Evolutionary conservation across 2,888 invertebrate species (phyloP), one percentile per base, ranked within the genome.

Genomic region (Neoascia interrupta): DNA sequence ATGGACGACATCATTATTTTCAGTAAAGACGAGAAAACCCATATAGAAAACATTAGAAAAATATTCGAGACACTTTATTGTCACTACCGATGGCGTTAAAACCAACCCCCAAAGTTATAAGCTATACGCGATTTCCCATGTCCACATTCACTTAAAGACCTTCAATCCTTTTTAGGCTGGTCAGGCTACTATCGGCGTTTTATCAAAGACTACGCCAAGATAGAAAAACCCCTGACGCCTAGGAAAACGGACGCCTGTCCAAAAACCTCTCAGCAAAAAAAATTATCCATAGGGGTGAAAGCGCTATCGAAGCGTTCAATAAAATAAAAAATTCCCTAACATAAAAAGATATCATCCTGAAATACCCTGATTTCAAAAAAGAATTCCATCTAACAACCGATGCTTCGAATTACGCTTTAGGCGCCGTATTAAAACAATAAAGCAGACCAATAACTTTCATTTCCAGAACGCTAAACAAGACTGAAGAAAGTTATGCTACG

Each of bases 361-460:
- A 72, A 1, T 61, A 61, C 23, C 80, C 75, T 6, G 63, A 80
- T 26, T 81, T 68, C 21, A 39, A 41, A 1, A 80, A 66, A 47
- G 53, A 63, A n/a, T 72, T 81, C 39, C 34, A 64, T 5, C 54
- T 74, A 0, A 68, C 68, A 1, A 79, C 74, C 3, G 74, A 81
- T 11, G 74, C 79, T 0, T 81, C 70, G 0, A 47, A 81, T 5
- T 73, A 49, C 19, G 68, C 66, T 1, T 5, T 79, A 4, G 75
- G 68, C 4, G 75, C 70, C 11, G 75, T 75, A 0, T 26, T 81
- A 6, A 39, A 43, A 1, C 73, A 73, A 60, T 39, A 60, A 8
- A 26, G 28, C 8, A 49, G 53, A 31, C 70, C 79, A 6, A 66
- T 74, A 15, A 28, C 39, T 1, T 63, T 54, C 19, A 28, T 53